Evolutionary conservation across 2,113 vertebrate species (phyloP), one percentile per base, ranked within the genome.

Genomic region (Corythornis cristatus): DNA sequence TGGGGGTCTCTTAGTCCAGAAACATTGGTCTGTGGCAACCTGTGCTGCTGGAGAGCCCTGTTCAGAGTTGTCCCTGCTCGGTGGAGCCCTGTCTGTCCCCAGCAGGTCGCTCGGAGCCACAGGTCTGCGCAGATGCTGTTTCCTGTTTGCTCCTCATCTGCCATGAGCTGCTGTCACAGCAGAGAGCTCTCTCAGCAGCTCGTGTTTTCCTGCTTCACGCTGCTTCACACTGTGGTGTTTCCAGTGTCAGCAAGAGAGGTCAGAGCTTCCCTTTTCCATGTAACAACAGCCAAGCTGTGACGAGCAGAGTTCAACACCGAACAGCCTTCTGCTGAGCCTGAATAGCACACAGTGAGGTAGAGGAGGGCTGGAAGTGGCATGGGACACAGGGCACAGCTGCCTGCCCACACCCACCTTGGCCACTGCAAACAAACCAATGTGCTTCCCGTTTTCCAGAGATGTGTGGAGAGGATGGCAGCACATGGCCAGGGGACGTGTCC

Each of bases 361-460:
- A 3, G 11, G 14, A 3, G 37, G 13, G 82, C 2, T 2, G 75
- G 37, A 14, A 16, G 68, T 8, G 67, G 33, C 12, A 12, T 5
- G 2, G 19, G 15, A 6, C 62, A 4, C 0, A 19, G 6, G n/a
- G 75, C 54, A 58, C 84, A 57, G 56, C 81, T 66, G 71, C n/a
- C 71, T 85, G 60, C 84, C 60, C 0, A 15, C 71, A 14, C 53
- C 17, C 2, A 5, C 54, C 62, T 42, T 48, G 67, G 81, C 77
- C 89, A 54, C 58, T 83, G 84, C 87, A 82, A 82, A 89, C 82
- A 95, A 87, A 91, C 68, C 89, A 74, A 20, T 54, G 12, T 67
- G 65, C 77, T 93, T 91, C 95, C 93, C 80, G 83, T 74, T 80
- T 67, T 51, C 95, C 88, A 71, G 28, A 93, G 76, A 66, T 68